These are phyloP conservation scores for Sebastes aleutianus DNA, from an alignment of 2,797 vertebrate genomes.

Conservation along the genomic window DNA sequence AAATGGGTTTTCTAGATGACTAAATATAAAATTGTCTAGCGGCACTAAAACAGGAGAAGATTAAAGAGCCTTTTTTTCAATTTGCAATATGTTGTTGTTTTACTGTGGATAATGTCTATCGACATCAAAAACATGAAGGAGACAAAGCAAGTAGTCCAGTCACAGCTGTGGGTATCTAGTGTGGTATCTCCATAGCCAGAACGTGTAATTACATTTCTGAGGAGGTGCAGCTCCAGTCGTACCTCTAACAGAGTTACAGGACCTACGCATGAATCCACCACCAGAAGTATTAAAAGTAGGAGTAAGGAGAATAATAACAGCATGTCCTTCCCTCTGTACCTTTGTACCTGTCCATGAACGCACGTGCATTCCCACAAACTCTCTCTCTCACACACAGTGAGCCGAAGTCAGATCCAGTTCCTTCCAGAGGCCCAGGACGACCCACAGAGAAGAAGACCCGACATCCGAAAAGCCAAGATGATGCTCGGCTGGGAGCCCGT, in stretches of 20 bases:
- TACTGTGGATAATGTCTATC: background rate
- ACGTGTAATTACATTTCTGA: background rate
- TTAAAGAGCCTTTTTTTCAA: background rate
- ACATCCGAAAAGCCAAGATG: constrained; percentile 95
- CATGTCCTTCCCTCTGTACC: background rate
- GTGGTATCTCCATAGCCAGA: background rate
- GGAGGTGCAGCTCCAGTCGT: background rate
- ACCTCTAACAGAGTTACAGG: background rate
- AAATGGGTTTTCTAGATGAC: background rate
- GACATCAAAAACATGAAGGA: background rate
- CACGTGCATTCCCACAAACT: background rate
- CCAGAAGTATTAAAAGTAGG: background rate
- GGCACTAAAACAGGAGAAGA: background rate
- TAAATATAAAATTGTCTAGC: background rate
- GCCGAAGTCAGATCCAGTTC: constrained; percentile 96
- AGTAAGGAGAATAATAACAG: background rate
- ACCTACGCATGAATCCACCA: background rate
- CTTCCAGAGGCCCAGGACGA: constrained; percentile 98
- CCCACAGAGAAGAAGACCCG: constrained; percentile 95
- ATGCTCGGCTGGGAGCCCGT: constrained; percentile 97
- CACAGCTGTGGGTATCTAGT: background rate
- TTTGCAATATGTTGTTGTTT: background rate
- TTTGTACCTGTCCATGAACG: background rate
- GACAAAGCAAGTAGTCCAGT: background rate
- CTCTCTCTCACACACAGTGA: constrained; percentile 75